These are phyloP conservation scores for Sympetrum striolatum DNA, from an alignment of 2,888 invertebrate genomes.

Conservation along the genomic window DNA sequence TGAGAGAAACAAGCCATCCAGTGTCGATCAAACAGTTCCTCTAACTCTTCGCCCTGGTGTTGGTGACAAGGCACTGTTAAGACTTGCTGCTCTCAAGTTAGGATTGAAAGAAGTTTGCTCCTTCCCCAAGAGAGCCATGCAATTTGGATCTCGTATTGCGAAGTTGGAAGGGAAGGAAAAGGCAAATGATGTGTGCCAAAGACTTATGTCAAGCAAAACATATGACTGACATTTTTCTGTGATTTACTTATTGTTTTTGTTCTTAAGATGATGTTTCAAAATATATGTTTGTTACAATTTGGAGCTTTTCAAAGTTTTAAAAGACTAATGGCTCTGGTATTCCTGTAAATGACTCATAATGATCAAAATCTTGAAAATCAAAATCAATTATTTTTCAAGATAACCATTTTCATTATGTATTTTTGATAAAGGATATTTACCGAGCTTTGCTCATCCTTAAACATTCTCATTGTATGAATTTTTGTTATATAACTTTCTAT, in stretches of 20 bases:
- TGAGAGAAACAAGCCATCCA: not conserved
- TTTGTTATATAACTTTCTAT: no score
- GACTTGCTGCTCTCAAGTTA: conserved; percentile 73
- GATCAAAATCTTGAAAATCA: no score
- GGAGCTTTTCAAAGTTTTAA: no score
- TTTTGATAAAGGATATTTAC: no score
- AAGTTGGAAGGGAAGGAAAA: conserved; percentile 78
- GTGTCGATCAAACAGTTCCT: not conserved
- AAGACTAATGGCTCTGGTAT: not conserved
- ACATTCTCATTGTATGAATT: no score
- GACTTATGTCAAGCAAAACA: conserved; percentile 49
- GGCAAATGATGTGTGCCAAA: conserved; percentile 75
- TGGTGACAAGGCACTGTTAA: conserved; percentile 92
- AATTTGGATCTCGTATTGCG: conserved; percentile 95
- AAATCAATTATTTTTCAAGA: not conserved
- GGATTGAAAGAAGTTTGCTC: conserved; percentile 70
- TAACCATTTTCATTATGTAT: no score
- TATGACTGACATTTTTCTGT: no score
- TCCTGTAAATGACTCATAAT: no score
- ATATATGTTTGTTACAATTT: no score
- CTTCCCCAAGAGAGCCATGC: conserved; percentile 91
- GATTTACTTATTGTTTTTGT: no score
- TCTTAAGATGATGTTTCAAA: no score
- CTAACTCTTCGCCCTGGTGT: conserved; percentile 68
- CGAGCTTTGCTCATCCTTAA: no score